phyloP scores from a whole-genome alignment of 2,113 vertebrate species.

The Rutilus rutilus region DNA sequence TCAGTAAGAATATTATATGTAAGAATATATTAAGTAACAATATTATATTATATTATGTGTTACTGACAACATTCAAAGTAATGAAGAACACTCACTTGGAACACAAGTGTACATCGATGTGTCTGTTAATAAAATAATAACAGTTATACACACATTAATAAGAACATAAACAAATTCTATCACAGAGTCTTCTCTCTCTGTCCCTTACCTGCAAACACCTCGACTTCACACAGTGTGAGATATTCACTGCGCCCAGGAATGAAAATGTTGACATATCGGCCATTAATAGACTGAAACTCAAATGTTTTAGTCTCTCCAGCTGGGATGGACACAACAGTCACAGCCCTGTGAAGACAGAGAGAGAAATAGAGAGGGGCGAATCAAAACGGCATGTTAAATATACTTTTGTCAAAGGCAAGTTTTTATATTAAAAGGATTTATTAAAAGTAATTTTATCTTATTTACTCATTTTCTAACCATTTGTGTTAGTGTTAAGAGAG shows the following conservation, averaged over 20 bases:
- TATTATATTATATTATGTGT: no score
- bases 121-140: no score
- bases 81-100: no score
- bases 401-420: background rate
- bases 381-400: background rate
- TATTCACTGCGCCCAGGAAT: background rate
- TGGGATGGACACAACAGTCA: accelerated
- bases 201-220: background rate
- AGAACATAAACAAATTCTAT: no score
- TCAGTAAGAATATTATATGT: no score
- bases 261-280: background rate
- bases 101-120: accelerated
- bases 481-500: no score
- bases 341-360: background rate
- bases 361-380: no score
- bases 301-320: background rate
- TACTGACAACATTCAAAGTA: no score
- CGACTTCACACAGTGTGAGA: background rate
- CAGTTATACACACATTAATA: no score
- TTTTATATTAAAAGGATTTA: background rate
- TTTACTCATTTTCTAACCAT: no score
- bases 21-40: no score
- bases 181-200: background rate
- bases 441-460: background rate
- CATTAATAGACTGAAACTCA: background rate